Percentiles rank a stretch among this genome's conserved stretches.
These are phyloP conservation scores for Callosobruchus maculatus DNA, from an alignment of 2,888 invertebrate genomes.

Conservation along the genomic window DNA sequence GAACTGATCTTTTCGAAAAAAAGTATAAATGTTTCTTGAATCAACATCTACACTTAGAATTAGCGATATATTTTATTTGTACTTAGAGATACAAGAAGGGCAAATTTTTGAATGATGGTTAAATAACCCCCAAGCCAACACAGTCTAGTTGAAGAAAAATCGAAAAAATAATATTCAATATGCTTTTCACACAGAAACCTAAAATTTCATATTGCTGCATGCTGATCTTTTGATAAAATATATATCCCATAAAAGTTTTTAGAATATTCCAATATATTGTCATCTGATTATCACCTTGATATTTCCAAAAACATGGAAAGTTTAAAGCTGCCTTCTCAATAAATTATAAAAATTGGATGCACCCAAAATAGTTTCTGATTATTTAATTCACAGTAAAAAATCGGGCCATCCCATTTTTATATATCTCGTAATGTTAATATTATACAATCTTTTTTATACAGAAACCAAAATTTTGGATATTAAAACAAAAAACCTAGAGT, in stretches of 20 bases:
- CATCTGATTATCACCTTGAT: slow-evolving; percentile 29
- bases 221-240: neutral
- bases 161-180: neutral
- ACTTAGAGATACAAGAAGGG: too few relatives aligned
- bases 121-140: too few relatives aligned
- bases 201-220: neutral
- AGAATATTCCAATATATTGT: slow-evolving; percentile 25
- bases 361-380: neutral
- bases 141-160: too few relatives aligned
- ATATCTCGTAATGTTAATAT: neutral
- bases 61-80: too few relatives aligned
- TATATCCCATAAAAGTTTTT: neutral
- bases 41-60: too few relatives aligned
- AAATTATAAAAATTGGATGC: slow-evolving; percentile 14
- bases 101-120: too few relatives aligned
- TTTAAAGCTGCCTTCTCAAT: slow-evolving; percentile 38
- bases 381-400: neutral
- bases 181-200: neutral
- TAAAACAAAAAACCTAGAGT: neutral
- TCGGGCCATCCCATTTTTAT: neutral
- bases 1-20: too few relatives aligned
- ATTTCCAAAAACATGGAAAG: slow-evolving; percentile 24
- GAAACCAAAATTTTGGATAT: neutral
- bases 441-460: neutral
- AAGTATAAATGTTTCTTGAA: too few relatives aligned